Evolutionary conservation across 2,888 invertebrate species (phyloP).

Genomic region (Trissolcus brochymenae): DNA sequence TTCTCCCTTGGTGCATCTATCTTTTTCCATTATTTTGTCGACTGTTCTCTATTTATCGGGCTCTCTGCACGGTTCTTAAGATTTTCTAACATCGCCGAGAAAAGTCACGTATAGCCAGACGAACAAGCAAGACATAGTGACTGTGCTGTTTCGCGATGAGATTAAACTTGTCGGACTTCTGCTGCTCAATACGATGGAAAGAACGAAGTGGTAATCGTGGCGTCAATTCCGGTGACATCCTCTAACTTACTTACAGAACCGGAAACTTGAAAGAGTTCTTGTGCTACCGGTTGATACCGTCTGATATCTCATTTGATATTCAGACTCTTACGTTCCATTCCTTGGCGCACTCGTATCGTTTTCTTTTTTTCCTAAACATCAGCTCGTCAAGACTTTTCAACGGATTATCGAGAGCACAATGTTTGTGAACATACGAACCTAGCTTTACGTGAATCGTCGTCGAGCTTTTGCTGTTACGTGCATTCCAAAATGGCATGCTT

Average conservation of each 20-base stretch:
- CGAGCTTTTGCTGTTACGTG: constrained; percentile 14
- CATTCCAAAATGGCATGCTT: constrained; percentile 13
- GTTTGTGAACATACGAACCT: constrained; percentile 18
- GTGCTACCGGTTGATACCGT: constrained; percentile 48
- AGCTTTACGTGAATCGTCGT: constrained; percentile 18
- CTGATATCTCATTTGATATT: constrained; percentile 56
- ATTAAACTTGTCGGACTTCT: constrained; percentile 56
- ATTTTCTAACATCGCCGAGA: constrained; percentile 39
- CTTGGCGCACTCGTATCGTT: constrained; percentile 22
- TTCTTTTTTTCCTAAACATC: constrained; percentile 33
- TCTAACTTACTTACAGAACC: constrained; percentile 37
- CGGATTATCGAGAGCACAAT: constrained; percentile 45
- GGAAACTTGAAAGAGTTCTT: constrained; percentile 30
- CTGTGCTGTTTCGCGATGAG: constrained; percentile 54
- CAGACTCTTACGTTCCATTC: constrained; percentile 41
- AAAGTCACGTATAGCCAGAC: constrained; percentile 56
- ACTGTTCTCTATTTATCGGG: constrained; percentile 43
- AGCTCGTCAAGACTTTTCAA: constrained; percentile 35
- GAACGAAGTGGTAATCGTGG: constrained; percentile 56
- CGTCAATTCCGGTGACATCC: constrained; percentile 49
- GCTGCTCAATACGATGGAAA: constrained; percentile 42
- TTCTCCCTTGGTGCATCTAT: constrained; percentile 23
- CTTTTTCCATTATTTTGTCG: constrained; percentile 28
- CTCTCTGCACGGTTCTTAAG: constrained; percentile 54
- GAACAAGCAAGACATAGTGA: constrained; percentile 51